Evolutionary conservation across 2,888 invertebrate genomes (phyloP), one percentile per base, ranked within the genome.

Genomic region (Tanytarsus gracilentus): DNA sequence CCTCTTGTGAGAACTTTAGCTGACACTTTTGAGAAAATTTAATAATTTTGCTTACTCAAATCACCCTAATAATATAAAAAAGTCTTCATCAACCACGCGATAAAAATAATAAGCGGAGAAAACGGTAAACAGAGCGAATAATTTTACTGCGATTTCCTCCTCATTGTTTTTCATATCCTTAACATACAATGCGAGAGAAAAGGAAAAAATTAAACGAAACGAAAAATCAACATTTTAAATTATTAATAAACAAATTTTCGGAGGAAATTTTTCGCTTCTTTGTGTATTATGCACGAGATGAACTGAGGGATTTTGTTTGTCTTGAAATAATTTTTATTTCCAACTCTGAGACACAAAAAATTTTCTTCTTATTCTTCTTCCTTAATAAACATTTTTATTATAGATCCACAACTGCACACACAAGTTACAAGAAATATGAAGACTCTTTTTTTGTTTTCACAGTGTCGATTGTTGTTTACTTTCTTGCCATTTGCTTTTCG

Each of bases 161-260:
- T 4, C 40, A 5, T 16, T 3, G n/a, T n/a, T n/a, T n/a, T n/a
- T n/a, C n/a, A n/a, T n/a, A n/a, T n/a, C n/a, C n/a, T n/a, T 29
- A 29, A 29, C 9, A 29, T 7, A 29, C 11, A 33, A 33, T 3
- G 11, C 14, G 33, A 14, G 14, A 33, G 14, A 36, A 51, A 25
- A 51, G 30, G 36, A 36, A 14, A 36, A 36, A 36, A 36, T 36
- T 36, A 36, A 36, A 36, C 36, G 36, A 36, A 36, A 36, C 51
- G 29, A 27, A 51, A 50, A 51, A 51, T 51, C 51, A 51, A 51
- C 51, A 51, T 51, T 51, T 51, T 51, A 51, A 51, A 51, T 51
- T 51, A 51, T 51, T 51, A 51, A 51, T 51, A 51, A 51, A 51
- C 27, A 51, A 51, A 36, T n/a, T n/a, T n/a, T n/a, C n/a, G 14